Percentiles rank a stretch among this genome's conserved stretches.
These are phyloP conservation scores for Chironomus tepperi DNA, from an alignment of 1,140 invertebrate species.

Conservation along the genomic window DNA sequence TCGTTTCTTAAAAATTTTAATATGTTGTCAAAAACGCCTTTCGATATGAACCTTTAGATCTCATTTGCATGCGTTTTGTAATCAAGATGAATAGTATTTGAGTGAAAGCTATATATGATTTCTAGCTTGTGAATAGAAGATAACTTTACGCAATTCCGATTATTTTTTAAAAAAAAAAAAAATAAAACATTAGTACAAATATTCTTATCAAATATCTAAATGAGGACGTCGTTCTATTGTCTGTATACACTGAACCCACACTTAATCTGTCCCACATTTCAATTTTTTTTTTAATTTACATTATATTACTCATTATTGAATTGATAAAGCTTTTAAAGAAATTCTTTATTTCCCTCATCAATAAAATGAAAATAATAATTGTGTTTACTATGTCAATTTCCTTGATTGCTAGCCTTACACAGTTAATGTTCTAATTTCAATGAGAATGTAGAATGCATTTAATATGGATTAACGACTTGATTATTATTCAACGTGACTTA, in stretches of 20 bases:
- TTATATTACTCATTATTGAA: not conserved
- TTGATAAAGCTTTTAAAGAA: too few relatives aligned
- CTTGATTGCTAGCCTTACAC: too few relatives aligned
- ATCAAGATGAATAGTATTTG: not conserved
- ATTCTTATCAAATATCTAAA: not conserved
- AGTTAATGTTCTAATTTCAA: too few relatives aligned
- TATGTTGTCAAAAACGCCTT: too few relatives aligned
- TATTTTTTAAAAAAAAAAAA: not conserved
- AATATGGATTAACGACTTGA: too few relatives aligned
- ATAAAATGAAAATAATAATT: too few relatives aligned
- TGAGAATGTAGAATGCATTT: too few relatives aligned
- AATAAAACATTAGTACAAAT: not conserved
- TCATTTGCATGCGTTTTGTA: not conserved
- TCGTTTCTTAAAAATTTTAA: too few relatives aligned
- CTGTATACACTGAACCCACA: conserved; percentile 23
- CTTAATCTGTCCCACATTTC: conserved; percentile 19
- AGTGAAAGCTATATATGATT: not conserved
- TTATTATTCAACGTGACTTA: too few relatives aligned
- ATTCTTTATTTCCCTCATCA: too few relatives aligned
- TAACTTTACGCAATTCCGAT: not conserved
- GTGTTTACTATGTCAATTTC: too few relatives aligned
- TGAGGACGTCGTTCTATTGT: conserved; percentile 9
- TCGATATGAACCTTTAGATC: not conserved
- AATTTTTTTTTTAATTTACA: too few relatives aligned
- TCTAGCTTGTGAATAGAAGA: not conserved